Base-by-base conservation (phyloP, 2,888 invertebrate genomes). In the Catocala nupta region DNA sequence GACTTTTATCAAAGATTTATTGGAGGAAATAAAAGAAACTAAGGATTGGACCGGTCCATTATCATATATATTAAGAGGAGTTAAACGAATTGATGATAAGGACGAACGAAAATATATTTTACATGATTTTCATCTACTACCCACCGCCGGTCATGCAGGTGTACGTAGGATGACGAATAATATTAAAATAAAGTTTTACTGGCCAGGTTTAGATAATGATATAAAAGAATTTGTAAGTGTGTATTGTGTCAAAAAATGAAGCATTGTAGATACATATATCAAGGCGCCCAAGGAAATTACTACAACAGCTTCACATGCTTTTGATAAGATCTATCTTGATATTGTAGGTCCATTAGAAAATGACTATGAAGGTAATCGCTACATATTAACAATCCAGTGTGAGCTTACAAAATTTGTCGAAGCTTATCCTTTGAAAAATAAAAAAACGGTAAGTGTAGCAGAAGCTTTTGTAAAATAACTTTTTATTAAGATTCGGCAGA, bases 61-160 rank as follows among this genome's bases (percentile, higher is more conserved):
- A 16, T 1, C 2, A 16, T 16, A 16, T 16, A 16, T 16, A 16
- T 16, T 16, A 16, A 16, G 16, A 16, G 16, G 16, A 16, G 16
- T 16, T 16, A 16, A 16, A 16, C 16, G 2, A 16, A 16, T 16
- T 16, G 16, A 16, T 16, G 16, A 16, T 16, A 16, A 16, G 16
- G 16, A 16, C 16, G 16, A 16, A 16, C 1, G 16, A 16, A 16
- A 16, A 1, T 16, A 16, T 16, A 51, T 51, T 36, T 39, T 51
- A 8, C 34, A 51, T 12, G 51, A 51, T 36, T 51, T 33, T 39
- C 51, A 49, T 49, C 10, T 49, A 33, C n/a, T 49, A 12, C 51
- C 5, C 16, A 16, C 16, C 16, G 16, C 16, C 1, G 16, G 16
- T 2, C 16, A 2, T 16, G 16, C 16, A 16, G 51, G 51, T n/a